Base-by-base conservation (phyloP, 2,888 invertebrate species). In the Opisthograptis luteolata region DNA sequence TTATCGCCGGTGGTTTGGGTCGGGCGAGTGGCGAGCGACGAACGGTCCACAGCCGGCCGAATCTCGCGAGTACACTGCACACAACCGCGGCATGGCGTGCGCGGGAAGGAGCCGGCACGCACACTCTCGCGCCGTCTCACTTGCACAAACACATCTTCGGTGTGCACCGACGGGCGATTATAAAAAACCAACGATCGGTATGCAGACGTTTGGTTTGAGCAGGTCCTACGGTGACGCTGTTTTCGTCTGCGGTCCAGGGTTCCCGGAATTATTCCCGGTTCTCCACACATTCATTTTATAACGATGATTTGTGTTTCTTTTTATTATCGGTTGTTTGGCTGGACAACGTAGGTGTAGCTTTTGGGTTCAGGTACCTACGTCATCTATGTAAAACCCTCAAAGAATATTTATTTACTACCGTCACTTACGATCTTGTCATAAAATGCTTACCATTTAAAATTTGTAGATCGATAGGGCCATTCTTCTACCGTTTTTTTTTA, bases 171-270 rank as follows among this genome's bases (percentile, higher is more conserved):
- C 73, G 79, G 78, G 77, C 52, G 60, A 60, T 79, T 87, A 87
- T 86, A 90, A 90, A 90, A 90, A 90, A 88, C 87, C 81, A 81
- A 81, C 87, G 88, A 90, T 90, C 87, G 90, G 90, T 90, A 90
- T 90, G 90, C 89, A 89, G 90, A 89, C 90, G 87, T 87, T 89
- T 81, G 86, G 87, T 88, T 86, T 81, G 85, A 86, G 87, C 88
- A 89, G 89, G 88, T 89, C 89, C 88, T 84, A 82, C 82, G 84
- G 86, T 85, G 87, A 84, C 87, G 88, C 88, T 87, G 88, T 89
- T 89, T 90, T 90, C 88, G 90, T 90, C 88, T 88, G 86, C 86
- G 86, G 86, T 83, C 70, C 83, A 70, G 87, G 79, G 88, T 86
- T 82, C 74, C 80, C 78, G 77, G 75, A 68, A 74, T 71, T 59